Percentiles rank a stretch among this genome's conserved stretches.
These are phyloP conservation scores for Colletes gigas DNA, from an alignment of 1,140 invertebrate species.

Conservation along the genomic window DNA sequence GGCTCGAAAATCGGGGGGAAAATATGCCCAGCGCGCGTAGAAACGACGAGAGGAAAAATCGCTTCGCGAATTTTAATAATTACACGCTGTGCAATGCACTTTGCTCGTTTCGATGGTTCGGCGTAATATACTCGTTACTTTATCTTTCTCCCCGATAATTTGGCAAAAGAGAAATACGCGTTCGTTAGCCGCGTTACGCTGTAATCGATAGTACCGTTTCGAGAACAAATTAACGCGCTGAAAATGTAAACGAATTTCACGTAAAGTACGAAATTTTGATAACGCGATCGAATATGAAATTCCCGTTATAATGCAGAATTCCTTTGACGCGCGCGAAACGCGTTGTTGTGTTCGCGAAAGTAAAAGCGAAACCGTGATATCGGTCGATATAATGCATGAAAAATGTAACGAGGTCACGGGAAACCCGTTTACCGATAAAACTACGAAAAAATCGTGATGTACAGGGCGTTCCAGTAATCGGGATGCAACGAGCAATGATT, in stretches of 20 bases:
- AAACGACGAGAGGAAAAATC: too few species aligned
- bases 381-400: background rate
- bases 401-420: background rate
- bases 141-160: too few species aligned
- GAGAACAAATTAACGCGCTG: background rate
- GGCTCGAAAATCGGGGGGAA: background rate
- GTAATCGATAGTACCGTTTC: background rate
- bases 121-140: too few species aligned
- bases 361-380: slow-evolving; percentile 23
- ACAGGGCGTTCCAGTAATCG: too few species aligned
- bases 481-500: too few species aligned
- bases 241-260: background rate
- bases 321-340: background rate
- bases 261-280: background rate
- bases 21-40: background rate
- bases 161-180: too few species aligned
- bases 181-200: too few species aligned
- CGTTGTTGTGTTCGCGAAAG: background rate
- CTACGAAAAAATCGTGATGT: background rate
- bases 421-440: background rate
- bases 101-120: too few species aligned
- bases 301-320: background rate
- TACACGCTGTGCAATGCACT: too few species aligned
- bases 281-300: background rate
- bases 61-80: too few species aligned